These are phyloP conservation scores for Trachymyrmex cornetzi DNA, from an alignment of 1,140 invertebrate genomes.

Conservation along the genomic window DNA sequence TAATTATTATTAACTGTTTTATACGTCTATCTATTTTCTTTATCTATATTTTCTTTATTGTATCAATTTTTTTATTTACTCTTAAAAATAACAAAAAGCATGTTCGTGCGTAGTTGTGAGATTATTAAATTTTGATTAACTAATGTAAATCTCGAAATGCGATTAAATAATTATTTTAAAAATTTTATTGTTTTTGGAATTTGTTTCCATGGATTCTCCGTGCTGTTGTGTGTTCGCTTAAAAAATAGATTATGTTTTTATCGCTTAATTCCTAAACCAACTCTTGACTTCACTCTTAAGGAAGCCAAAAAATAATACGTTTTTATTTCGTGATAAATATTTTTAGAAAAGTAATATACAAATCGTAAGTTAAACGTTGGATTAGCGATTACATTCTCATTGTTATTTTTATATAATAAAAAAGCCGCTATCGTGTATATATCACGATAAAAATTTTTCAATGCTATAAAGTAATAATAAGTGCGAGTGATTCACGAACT, in stretches of 20 bases:
- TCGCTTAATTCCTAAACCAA: not conserved
- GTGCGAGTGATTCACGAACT: constrained; percentile 48
- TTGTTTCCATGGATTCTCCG: not conserved
- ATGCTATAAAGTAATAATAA: constrained; percentile 23
- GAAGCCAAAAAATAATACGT: not conserved
- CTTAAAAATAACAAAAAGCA: not conserved
- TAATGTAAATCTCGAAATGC: not conserved
- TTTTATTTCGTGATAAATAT: not conserved
- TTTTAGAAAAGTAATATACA: not conserved
- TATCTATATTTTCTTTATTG: not conserved
- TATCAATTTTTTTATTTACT: too few species aligned
- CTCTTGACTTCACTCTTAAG: not conserved
- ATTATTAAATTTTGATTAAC: not conserved
- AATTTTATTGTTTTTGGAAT: too few species aligned
- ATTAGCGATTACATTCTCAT: not conserved
- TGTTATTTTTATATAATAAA: not conserved
- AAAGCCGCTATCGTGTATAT: not conserved
- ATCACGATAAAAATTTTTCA: constrained; percentile 25
- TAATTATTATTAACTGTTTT: too few species aligned
- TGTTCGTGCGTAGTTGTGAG: not conserved
- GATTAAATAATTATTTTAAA: not conserved
- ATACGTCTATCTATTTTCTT: not conserved
- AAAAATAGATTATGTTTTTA: constrained; percentile 16
- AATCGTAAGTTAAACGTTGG: not conserved
- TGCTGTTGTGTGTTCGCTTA: not conserved